Percentiles rank a stretch among this genome's conserved stretches.
These are phyloP conservation scores for Periphyllus acericola DNA, from an alignment of 2,888 invertebrate species.

Conservation along the genomic window DNA sequence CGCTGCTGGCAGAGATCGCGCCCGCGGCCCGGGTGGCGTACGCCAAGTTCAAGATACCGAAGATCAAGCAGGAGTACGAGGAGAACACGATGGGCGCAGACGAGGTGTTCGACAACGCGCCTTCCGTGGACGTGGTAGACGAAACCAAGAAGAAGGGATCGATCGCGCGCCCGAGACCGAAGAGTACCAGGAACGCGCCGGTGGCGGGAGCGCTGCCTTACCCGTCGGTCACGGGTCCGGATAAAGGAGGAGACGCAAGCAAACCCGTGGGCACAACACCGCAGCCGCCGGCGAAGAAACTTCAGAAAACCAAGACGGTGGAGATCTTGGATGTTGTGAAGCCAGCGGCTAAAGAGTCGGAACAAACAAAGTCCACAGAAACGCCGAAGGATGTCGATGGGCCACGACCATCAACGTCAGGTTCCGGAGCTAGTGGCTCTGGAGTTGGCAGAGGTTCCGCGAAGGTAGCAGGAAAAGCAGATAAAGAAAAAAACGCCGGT, in stretches of 20 bases:
- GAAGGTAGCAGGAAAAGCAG: constrained; percentile 66
- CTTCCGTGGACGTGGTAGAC: constrained; percentile 42
- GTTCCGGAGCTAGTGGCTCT: not conserved
- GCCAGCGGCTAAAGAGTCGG: not conserved
- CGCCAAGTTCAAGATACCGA: constrained; percentile 85
- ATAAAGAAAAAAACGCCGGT: not conserved
- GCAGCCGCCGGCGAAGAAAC: not conserved
- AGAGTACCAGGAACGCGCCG: constrained; percentile 50
- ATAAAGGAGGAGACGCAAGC: too few relatives aligned
- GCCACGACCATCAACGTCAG: not conserved
- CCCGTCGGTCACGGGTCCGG: not conserved
- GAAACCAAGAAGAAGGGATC: constrained; percentile 57
- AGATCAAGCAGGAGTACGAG: constrained; percentile 73
- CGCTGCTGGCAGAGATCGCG: constrained; percentile 78
- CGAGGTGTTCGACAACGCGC: constrained; percentile 41
- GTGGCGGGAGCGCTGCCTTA: constrained; percentile 54
- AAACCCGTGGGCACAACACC: not conserved
- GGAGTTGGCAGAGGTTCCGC: constrained; percentile 66
- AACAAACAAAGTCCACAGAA: not conserved
- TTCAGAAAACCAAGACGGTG: not conserved
- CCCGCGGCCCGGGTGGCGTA: constrained; percentile 85
- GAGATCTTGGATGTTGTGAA: too few relatives aligned
- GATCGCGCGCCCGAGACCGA: constrained; percentile 64
- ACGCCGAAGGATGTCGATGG: not conserved
- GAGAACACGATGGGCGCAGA: constrained; percentile 61